Percentiles rank a stretch among this genome's conserved stretches.
Conservation (phyloP, 2,113 vertebrate species). For the Vulpes lagopus region DNA sequence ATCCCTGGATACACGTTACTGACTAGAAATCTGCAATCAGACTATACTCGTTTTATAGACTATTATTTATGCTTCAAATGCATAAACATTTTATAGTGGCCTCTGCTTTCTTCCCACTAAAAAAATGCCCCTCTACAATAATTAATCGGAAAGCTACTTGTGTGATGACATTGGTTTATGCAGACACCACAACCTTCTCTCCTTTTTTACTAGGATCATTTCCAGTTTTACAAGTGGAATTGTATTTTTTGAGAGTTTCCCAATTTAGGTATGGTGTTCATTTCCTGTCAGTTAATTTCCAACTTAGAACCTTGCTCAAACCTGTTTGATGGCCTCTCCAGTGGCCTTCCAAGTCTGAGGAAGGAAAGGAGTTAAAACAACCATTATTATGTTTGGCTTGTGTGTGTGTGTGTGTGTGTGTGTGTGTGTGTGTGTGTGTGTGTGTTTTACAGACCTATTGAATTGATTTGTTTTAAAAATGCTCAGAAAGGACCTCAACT, state of each 20-base stretch:
- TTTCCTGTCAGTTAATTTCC: conserved; percentile 14
- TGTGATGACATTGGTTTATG: not conserved
- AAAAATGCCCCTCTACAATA: conserved; percentile 40
- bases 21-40: not conserved
- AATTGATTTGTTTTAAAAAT: conserved; percentile 61
- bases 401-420: not conserved
- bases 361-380: conserved; percentile 55
- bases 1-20: not conserved
- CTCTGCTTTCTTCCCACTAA: conserved; percentile 6
- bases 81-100: not conserved
- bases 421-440: not conserved
- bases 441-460: not conserved
- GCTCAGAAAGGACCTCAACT: not conserved
- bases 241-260: conserved; percentile 31
- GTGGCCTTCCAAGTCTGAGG: not conserved
- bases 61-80: conserved; percentile 2
- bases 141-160: conserved; percentile 49
- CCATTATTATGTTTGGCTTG: not conserved
- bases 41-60: not conserved
- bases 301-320: conserved; percentile 15
- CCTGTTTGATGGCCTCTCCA: not conserved
- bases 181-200: not conserved
- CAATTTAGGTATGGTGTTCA: not conserved
- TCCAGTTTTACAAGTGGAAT: conserved; percentile 37
- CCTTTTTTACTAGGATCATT: conserved; percentile 44